Base-by-base conservation (phyloP, 2,797 vertebrate genomes). In the Agapornis canus region DNA sequence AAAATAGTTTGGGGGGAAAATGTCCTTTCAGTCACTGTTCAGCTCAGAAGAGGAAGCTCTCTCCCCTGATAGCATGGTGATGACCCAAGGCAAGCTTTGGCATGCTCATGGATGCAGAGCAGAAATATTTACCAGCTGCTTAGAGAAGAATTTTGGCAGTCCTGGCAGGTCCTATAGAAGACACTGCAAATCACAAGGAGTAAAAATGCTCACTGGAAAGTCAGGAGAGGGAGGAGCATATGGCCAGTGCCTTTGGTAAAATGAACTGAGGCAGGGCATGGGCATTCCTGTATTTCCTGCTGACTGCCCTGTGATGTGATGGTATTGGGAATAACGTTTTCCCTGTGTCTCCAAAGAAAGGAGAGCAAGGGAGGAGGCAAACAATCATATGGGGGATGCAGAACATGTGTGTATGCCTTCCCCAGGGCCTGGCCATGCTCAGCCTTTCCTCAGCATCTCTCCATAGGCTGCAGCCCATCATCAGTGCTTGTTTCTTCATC, bases 71-170 rank as follows among this genome's bases (percentile, higher is more conserved):
- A 20, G 4, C 1, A 1, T 6, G 19, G 59, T 21, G 52, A 43
- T 31, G 43, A 75, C 35, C 48, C n/a, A 65, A 61, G 23, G 51
- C 35, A 4, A 3, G 9, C 14, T 63, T 72, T 59, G 37, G 43
- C 17, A 25, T 5, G 3, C 26, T 49, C 0, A 0, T 39, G 17
- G 5, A 9, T 78, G 31, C 25, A 43, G 25, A 80, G 49, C 15
- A 91, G 48, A 78, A 94, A 56, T 35, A 4, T 51, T 89, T 66
- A 6, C 29, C 9, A 27, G 64, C 27, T 6, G 3, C n/a, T 42
- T 43, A 70, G 48, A 37, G 27, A 61, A 77, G 35, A 72, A 11
- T 82, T 73, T 60, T 59, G n/a, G 17, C 17, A 35, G 21, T 63
- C 15, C 39, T 81, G 43, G n/a, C 27, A 75, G 32, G 29, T 61